phyloP scores from a whole-genome alignment of 2,113 vertebrate species.

The Leiothrix lutea region DNA sequence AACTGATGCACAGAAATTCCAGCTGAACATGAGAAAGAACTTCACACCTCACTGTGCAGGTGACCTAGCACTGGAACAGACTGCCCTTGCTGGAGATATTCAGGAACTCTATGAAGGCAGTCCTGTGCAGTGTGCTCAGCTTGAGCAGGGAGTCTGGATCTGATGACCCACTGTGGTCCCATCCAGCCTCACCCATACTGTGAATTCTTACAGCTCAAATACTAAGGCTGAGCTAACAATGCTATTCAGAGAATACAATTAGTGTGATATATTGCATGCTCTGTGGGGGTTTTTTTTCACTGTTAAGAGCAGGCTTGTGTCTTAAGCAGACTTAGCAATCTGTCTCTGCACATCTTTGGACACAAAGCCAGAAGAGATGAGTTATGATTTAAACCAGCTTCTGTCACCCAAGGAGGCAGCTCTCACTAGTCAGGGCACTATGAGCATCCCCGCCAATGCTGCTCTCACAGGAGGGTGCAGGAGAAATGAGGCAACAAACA shows the following conservation, averaged over 20 bases:
- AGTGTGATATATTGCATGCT: not conserved
- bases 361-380: not conserved
- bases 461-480: not conserved
- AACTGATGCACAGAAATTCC: not conserved
- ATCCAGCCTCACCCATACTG: not conserved
- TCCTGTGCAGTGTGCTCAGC: not conserved
- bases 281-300: not conserved
- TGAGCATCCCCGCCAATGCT: not conserved
- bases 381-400: not conserved
- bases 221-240: not conserved
- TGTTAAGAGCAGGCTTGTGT: not conserved
- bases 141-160: not conserved
- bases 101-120: not conserved
- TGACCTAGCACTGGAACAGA: not conserved
- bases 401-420: not conserved
- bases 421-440: not conserved
- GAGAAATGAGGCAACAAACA: not conserved
- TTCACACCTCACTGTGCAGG: not conserved
- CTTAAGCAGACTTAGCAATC: not conserved
- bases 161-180: not conserved
- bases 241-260: not conserved
- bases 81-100: not conserved
- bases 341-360: not conserved
- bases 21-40: not conserved
- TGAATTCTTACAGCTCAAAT: not conserved